Evolutionary conservation across 1,140 invertebrate species (phyloP), one percentile per base, ranked within the genome.

Genomic region (Schlechtendalia chinensis): DNA sequence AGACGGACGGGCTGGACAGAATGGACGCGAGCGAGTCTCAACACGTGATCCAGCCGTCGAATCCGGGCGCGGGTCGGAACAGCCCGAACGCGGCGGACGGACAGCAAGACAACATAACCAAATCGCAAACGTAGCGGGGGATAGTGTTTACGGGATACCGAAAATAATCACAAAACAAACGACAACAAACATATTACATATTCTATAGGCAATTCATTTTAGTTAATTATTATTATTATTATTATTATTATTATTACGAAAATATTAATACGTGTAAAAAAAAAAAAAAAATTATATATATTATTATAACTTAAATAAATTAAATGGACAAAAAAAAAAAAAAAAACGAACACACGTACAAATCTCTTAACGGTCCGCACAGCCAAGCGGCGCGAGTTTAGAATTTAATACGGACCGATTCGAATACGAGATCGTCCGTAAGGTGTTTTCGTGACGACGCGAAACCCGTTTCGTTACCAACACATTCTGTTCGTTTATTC

Each of bases 1-100:
- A 82, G 27, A 83, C 71, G 82, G 84, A 85, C 63, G 82, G 82
- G 32, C 83, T 85, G 83, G 84, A 84, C 32, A 83, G 83, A 14
- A 84, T 82, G 82, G 65, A 81, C 39, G 59, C 80, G 19, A 69
- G 32, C 39, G 80, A 59, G 58, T 47, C 75, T 63, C 75, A 79
- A 27, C 75, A 79, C 75, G 32, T 39, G 3, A 63, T 79, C 56
- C 75, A 79, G 29, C 24, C 58, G 22, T 47, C 75, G 39, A 63
- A 63, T 47, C n/a, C 75, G 24, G 54, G 75, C 32, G 32, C 32
- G 32, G 58, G 45, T 58, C 39, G 58, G 1, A 79, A 79, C 75
- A 79, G 58, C 39, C 75, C 75, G 22, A 63, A 50, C 75, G 22
- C 22, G 56, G 39, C 16, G 17, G 75, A 79, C 22, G 75, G 75